phyloP scores from a whole-genome alignment of 2,888 invertebrate species.

The Plagiodera versicolora region DNA sequence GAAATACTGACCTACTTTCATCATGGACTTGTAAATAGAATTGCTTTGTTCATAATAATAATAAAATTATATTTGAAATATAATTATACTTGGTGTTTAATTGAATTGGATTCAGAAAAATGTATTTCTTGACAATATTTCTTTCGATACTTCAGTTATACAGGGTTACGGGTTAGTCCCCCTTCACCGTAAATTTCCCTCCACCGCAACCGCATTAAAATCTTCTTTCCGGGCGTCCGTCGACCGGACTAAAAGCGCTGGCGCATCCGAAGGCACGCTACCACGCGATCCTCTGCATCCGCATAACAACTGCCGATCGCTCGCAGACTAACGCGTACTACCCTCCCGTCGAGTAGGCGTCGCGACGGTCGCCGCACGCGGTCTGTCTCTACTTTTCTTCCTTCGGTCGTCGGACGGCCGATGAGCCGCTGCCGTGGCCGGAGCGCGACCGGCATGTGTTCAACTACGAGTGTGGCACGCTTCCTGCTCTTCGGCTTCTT shows the following conservation, averaged over 20 bases:
- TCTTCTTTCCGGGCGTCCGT: neutral
- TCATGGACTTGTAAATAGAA: too few species aligned
- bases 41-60: too few species aligned
- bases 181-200: too few species aligned
- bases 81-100: too few species aligned
- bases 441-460: slow-evolving; percentile 35
- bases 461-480: slow-evolving; percentile 36
- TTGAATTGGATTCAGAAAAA: too few species aligned
- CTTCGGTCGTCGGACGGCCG: slow-evolving; percentile 22
- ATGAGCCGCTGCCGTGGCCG: slow-evolving; percentile 17
- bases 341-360: slow-evolving; percentile 29
- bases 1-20: too few species aligned
- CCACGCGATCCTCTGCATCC: neutral
- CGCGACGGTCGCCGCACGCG: slow-evolving; percentile 34
- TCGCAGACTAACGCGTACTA: slow-evolving; percentile 21
- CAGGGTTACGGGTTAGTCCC: too few species aligned
- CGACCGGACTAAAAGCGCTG: neutral
- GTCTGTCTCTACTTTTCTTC: too few species aligned
- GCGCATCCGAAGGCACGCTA: neutral
- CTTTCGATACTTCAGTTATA: too few species aligned
- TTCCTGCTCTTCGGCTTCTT: slow-evolving; percentile 43
- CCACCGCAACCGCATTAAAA: slow-evolving; percentile 43
- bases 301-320: slow-evolving; percentile 28
- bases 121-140: too few species aligned
- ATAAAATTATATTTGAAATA: too few species aligned